Percentiles rank a stretch among this genome's conserved stretches.
These are phyloP conservation scores for Coptotermes formosanus DNA, from an alignment of 1,140 invertebrate species.

Conservation along the genomic window DNA sequence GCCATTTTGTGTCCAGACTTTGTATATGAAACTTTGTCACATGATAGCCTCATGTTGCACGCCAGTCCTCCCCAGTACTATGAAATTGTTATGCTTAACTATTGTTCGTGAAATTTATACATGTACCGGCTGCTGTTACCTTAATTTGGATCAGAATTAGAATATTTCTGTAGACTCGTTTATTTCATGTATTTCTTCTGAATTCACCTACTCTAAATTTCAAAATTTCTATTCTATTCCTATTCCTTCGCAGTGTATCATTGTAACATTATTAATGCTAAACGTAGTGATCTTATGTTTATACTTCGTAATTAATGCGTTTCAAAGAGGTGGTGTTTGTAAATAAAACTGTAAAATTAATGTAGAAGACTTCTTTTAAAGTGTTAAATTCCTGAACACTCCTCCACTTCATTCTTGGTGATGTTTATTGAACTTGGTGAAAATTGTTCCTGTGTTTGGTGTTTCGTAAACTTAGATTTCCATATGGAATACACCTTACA, in stretches of 20 bases:
- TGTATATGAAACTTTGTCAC: neutral
- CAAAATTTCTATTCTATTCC: neutral
- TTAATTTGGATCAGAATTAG: neutral
- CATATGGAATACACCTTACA: too few species aligned
- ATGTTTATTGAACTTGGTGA: neutral
- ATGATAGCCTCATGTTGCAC: neutral
- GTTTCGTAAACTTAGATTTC: too few species aligned
- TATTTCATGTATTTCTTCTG: neutral
- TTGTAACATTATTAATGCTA: slow-evolving; percentile 30
- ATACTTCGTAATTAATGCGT: slow-evolving; percentile 31
- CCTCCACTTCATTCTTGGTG: slow-evolving; percentile 3
- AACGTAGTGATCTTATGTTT: slow-evolving; percentile 29
- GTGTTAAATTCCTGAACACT: neutral
- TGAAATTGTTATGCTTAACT: neutral
- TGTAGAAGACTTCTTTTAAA: slow-evolving; percentile 17
- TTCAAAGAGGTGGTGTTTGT: slow-evolving; percentile 33
- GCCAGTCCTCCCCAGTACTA: neutral
- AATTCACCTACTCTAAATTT: slow-evolving; percentile 1
- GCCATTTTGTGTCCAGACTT: slow-evolving; percentile 9
- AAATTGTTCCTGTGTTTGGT: too few species aligned
- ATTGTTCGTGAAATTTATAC: neutral
- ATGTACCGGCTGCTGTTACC: neutral
- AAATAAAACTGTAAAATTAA: slow-evolving; percentile 30
- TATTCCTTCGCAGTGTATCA: slow-evolving; percentile 21
- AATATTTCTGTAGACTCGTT: neutral